Conservation (phyloP, 2,113 vertebrate genomes). For the Hippolais icterina region DNA sequence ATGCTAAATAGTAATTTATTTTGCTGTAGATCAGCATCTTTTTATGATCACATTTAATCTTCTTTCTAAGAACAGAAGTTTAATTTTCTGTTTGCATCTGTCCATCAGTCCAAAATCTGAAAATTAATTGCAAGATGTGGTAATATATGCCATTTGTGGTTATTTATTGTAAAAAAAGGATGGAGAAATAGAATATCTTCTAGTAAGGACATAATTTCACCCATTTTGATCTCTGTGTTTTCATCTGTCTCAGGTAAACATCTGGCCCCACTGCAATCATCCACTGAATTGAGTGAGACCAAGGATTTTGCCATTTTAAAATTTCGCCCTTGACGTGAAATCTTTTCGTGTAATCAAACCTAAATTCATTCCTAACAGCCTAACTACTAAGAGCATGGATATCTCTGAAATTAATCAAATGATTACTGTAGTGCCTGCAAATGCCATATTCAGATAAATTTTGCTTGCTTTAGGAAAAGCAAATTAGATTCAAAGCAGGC, state of each 20-base stretch:
- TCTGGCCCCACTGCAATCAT: background rate
- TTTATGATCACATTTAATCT: background rate
- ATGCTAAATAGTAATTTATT: conserved; percentile 6
- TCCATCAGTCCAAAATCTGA: background rate
- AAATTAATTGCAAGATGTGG: background rate
- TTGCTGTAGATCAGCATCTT: background rate
- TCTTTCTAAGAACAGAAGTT: background rate
- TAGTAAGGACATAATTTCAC: background rate
- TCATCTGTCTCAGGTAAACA: background rate
- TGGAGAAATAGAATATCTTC: background rate
- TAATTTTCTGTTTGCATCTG: conserved; percentile 11
- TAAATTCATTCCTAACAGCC: background rate
- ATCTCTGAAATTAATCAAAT: background rate
- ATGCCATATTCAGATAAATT: background rate
- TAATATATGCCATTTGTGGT: background rate
- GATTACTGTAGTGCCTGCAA: background rate
- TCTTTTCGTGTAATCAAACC: background rate
- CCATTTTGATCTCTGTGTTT: background rate
- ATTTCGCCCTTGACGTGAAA: background rate
- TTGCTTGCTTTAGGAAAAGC: background rate
- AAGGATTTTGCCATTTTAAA: background rate
- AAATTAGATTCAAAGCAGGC: background rate
- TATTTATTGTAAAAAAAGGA: background rate
- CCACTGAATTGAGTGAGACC: background rate
- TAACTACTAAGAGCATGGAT: background rate